Evolutionary conservation across 1,140 invertebrate genomes (phyloP), one percentile per base, ranked within the genome.

Genomic region (Procambarus clarkii): DNA sequence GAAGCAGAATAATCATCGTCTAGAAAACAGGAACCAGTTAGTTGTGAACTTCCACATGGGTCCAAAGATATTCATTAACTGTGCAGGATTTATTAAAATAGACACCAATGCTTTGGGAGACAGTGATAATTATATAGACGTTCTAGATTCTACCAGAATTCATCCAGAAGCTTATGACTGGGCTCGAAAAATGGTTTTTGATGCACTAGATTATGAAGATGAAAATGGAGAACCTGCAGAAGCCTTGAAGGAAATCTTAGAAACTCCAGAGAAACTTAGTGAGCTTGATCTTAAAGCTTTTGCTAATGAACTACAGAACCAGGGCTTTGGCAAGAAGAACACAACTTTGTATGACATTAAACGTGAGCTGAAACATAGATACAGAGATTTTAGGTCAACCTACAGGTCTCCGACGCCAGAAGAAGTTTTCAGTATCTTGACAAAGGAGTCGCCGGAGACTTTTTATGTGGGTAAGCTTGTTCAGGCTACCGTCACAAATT

Each of bases 111-210:
- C 98, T 92, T 94, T 99, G 34, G 98, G 98, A 18, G 98, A 99
- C 94, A 97, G 95, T 94, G 95, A 94, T 91, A 92, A 92, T 54
- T 93, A 93, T 77, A 97, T 99, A 0, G 98, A 99, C 95, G 98
- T 99, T 0, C 95, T 99, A 5, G 99, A 99, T 94, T 98, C 98
- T 0, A 99, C 99, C 0, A 95, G 99, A 92, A 98, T 99, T 0
- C 99, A 99, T 95, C 99, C 99, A 0, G 99, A 99, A 95, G 98
- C 98, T 0, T 99, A 99, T 93, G 99, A 99, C 94, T 99, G 99
- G 99, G 99, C 99, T 0, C 95, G 98, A 44, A 99, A 99, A 95
- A 99, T 99, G 99, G 99, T 99, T 4, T 98, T 99, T 0, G 99
- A 99, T 95, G 99, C 99, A 9, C 95, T 99, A 15, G 99, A 99